Conservation (phyloP, 2,888 invertebrate genomes). For the Chaitophorus viminalis region DNA sequence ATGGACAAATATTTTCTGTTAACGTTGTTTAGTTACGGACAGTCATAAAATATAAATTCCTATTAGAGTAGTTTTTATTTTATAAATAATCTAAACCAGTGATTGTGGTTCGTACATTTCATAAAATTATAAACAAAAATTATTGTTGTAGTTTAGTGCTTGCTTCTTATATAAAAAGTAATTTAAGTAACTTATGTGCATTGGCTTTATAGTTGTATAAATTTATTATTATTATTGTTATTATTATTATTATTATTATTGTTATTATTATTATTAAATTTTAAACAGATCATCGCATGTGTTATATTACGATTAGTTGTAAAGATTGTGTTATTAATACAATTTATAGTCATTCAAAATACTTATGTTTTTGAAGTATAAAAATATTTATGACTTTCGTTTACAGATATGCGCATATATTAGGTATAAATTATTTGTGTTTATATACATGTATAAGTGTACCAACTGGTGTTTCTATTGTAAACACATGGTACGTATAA, state of each 20-base stretch:
- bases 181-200: slow-evolving; percentile 5
- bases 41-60: not conserved
- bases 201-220: slow-evolving; percentile 26
- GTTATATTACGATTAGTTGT: slow-evolving; percentile 7
- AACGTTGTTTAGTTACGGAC: not conserved
- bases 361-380: not conserved
- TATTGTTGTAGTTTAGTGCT: not conserved
- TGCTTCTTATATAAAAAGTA: not conserved
- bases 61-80: not conserved
- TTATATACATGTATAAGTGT: slow-evolving; percentile 27
- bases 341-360: not conserved
- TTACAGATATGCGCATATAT: not conserved
- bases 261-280: slow-evolving; percentile 1
- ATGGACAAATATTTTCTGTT: too few species aligned
- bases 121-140: not conserved
- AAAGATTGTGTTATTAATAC: not conserved
- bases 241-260: not conserved
- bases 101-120: not conserved
- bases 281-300: slow-evolving; percentile 29
- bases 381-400: not conserved
- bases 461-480: slow-evolving; percentile 6
- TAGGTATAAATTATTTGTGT: slow-evolving; percentile 10
- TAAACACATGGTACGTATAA: slow-evolving; percentile 2
- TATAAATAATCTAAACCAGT: not conserved
- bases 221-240: not conserved